Conservation (phyloP, 2,888 invertebrate species). For the Augiades crinisus region DNA sequence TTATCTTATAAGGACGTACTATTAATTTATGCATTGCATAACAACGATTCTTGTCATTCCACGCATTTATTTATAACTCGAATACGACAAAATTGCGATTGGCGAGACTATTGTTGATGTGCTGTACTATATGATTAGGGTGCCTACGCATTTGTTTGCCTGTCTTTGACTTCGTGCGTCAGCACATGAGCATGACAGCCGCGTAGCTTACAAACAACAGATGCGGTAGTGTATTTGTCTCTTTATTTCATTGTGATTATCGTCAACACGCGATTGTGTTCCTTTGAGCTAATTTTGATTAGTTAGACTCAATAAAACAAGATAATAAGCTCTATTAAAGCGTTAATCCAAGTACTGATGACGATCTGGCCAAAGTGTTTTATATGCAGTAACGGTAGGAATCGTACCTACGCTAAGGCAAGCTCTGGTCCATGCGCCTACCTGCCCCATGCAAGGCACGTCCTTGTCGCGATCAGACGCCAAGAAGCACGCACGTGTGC, state of each 20-base stretch:
- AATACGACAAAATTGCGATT: neutral
- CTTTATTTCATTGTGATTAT: neutral
- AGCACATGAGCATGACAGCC: slow-evolving; percentile 23
- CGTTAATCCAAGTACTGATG: too few relatives aligned
- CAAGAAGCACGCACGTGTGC: slow-evolving; percentile 31
- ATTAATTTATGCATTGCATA: slow-evolving; percentile 4
- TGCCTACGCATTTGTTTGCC: slow-evolving; percentile 30
- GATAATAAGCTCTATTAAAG: too few relatives aligned
- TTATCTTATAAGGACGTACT: neutral
- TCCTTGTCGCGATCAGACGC: slow-evolving; percentile 27
- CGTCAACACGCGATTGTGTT: neutral
- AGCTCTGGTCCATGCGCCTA: slow-evolving; percentile 1
- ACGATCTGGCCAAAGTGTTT: too few relatives aligned
- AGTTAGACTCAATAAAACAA: too few relatives aligned
- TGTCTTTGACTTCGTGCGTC: slow-evolving; percentile 31
- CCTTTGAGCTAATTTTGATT: neutral
- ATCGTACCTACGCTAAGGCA: too few relatives aligned
- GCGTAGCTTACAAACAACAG: slow-evolving; percentile 21
- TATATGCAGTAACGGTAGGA: neutral
- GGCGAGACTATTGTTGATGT: neutral
- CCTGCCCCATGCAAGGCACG: slow-evolving; percentile 21
- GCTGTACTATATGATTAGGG: slow-evolving; percentile 7
- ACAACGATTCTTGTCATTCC: slow-evolving; percentile 1
- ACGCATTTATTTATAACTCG: neutral
- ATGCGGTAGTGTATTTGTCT: slow-evolving; percentile 20